phyloP scores from a whole-genome alignment of 2,797 vertebrate species.

The Rhyacichthys aspro region DNA sequence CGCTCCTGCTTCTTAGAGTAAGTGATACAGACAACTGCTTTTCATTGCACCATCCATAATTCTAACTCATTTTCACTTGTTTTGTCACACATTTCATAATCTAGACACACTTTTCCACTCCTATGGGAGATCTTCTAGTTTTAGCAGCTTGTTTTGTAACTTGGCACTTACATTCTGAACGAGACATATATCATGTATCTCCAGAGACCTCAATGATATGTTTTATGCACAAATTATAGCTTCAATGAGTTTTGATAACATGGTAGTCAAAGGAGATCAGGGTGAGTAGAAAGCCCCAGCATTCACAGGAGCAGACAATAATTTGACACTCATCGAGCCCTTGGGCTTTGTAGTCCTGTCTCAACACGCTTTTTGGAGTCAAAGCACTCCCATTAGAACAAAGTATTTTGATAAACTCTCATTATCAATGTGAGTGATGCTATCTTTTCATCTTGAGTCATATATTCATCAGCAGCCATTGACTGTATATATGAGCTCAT shows the following conservation, averaged over 20 bases:
- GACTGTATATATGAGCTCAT: slow-evolving; percentile 19
- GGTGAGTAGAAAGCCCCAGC: slow-evolving; percentile 33
- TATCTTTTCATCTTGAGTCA: neutral
- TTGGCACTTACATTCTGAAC: too few species aligned
- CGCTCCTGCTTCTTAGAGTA: slow-evolving; percentile 72
- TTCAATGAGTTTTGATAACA: slow-evolving; percentile 31
- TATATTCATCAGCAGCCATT: neutral
- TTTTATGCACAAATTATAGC: slow-evolving; percentile 42
- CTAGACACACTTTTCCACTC: slow-evolving; percentile 16
- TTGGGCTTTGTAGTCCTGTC: slow-evolving; percentile 58
- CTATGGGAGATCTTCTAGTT: slow-evolving; percentile 14
- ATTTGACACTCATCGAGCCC: slow-evolving; percentile 61
- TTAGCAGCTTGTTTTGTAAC: neutral
- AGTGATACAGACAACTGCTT: slow-evolving; percentile 32
- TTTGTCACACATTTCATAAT: too few species aligned
- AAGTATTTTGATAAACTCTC: slow-evolving; percentile 51
- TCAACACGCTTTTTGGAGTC: slow-evolving; percentile 50
- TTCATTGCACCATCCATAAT: neutral
- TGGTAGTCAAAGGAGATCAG: slow-evolving; percentile 47
- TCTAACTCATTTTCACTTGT: neutral
- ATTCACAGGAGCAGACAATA: slow-evolving; percentile 51
- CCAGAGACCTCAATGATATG: slow-evolving; percentile 14
- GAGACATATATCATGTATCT: slow-evolving; percentile 16
- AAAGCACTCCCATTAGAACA: slow-evolving; percentile 57
- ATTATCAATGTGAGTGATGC: slow-evolving; percentile 33